Base-by-base conservation (phyloP, 2,888 invertebrate species). In the Metopia argyrocephala region DNA sequence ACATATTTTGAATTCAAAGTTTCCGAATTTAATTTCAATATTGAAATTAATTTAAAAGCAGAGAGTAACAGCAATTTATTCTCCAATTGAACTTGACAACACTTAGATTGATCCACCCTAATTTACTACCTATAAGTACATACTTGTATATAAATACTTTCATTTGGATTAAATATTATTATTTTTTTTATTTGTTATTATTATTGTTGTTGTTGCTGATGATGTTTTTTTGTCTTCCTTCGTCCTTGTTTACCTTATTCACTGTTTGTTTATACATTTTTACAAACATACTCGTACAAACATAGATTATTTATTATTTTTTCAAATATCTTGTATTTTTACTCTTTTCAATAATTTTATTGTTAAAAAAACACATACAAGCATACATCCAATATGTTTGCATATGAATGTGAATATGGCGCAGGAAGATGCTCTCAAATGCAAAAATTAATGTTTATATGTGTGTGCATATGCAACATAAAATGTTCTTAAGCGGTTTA, bases 401-500 rank as follows among this genome's bases (percentile, higher is more conserved):
- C 5, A 1, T 6, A 31, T 38, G 38, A 9, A 38, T 38, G 38
- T 15, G n/a, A n/a, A n/a, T n/a, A n/a, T n/a, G n/a, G n/a, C n/a
- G n/a, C n/a, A n/a, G n/a, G n/a, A n/a, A n/a, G n/a, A 38, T 38
- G 15, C 38, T 38, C 15, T 38, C 38, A 38, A 12, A 38, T 38
- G 38, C 15, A 38, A 12, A 38, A 0, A 12, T 12, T 3, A 38
- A 38, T 21, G 12, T 21, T 21, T 45, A 57, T 18, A 12, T 71
- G 7, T 48, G 45, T 59, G 45, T 54, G 52, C 45, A 52, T 20
- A 4, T 31, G 28, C 48, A 54, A 62, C 27, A 56, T 69, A n/a
- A 62, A 64, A 69, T 76, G 73, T 78, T 81, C 81, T 81, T 81
- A 81, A 81, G 81, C 81, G 74, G 74, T 81, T 78, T 81, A 81